A percentile compares a stretch with the other conserved stretches of the same genome.
phyloP scores from a whole-genome alignment of 2,113 vertebrate genomes.

The Trematomus loennbergii region DNA sequence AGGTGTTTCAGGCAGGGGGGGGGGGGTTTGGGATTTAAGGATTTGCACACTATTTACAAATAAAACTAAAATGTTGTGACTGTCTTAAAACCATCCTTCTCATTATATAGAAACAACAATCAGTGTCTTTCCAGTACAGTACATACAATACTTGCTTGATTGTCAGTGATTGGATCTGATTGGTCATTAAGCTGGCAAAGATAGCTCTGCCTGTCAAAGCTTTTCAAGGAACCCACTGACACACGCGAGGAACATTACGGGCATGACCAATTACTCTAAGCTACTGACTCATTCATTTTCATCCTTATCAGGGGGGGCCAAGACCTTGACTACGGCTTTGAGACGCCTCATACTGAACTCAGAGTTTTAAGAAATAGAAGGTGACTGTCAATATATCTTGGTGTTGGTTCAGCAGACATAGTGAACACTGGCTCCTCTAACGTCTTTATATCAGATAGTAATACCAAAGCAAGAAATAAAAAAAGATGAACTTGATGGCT shows the following conservation, averaged over 20 bases:
- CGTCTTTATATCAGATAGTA: neutral
- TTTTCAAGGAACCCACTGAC: neutral
- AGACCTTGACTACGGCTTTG: neutral
- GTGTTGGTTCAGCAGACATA: neutral
- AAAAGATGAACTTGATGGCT: neutral
- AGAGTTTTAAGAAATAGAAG: neutral
- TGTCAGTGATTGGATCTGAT: conserved; percentile 3
- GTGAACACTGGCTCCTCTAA: neutral
- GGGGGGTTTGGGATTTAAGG: too few relatives aligned
- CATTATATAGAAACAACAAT: neutral
- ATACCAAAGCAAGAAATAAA: conserved; percentile 1
- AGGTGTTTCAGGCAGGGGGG: too few relatives aligned
- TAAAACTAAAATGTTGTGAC: too few relatives aligned
- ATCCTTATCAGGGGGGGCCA: conserved; percentile 1
- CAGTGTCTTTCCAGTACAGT: neutral
- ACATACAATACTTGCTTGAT: neutral
- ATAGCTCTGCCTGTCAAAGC: neutral
- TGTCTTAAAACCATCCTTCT: too few relatives aligned
- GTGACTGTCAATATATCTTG: neutral
- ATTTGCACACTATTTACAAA: neutral
- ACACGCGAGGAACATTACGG: neutral
- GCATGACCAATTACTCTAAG: neutral
- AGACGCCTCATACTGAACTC: neutral
- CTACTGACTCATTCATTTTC: neutral
- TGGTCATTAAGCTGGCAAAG: neutral